These are phyloP conservation scores for Lithophane semibrunnea DNA, from an alignment of 2,888 invertebrate species.

Conservation along the genomic window DNA sequence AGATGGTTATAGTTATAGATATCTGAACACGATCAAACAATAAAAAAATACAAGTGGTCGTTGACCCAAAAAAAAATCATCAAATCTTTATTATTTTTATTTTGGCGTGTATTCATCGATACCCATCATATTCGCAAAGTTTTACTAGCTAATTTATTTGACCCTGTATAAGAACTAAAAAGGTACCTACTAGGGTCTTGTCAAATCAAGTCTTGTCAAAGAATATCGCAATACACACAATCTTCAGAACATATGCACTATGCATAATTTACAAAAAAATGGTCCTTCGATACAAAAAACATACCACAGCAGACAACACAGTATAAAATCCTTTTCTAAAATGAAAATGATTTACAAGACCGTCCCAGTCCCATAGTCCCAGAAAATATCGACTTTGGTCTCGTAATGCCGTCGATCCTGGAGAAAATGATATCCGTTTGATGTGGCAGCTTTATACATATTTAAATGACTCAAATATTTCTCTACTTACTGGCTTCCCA, in stretches of 20 bases:
- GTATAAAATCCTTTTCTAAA: slow-evolving; percentile 47
- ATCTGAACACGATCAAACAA: too few species aligned
- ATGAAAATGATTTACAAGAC: slow-evolving; percentile 56
- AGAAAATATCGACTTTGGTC: slow-evolving; percentile 54
- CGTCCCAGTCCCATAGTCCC: slow-evolving; percentile 37
- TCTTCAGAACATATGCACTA: not conserved
- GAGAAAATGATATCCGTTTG: slow-evolving; percentile 72
- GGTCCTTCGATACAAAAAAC: not conserved
- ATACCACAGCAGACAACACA: slow-evolving; percentile 7
- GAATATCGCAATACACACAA: not conserved
- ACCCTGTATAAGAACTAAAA: not conserved
- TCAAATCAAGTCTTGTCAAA: not conserved
- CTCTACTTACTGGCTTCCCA: slow-evolving; percentile 54
- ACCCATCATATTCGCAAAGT: too few species aligned
- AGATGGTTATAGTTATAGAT: too few species aligned
- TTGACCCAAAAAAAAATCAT: too few species aligned
- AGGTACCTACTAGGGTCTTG: not conserved
- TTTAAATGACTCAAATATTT: slow-evolving; percentile 77
- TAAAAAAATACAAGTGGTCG: too few species aligned
- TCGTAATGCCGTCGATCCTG: slow-evolving; percentile 64
- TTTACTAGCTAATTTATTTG: too few species aligned
- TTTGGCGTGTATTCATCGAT: too few species aligned
- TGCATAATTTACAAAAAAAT: not conserved
- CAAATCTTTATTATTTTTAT: too few species aligned
- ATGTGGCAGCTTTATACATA: slow-evolving; percentile 76